Evolutionary conservation across 2,888 invertebrate genomes (phyloP).

Genomic region (Pediacus dermestoides): DNA sequence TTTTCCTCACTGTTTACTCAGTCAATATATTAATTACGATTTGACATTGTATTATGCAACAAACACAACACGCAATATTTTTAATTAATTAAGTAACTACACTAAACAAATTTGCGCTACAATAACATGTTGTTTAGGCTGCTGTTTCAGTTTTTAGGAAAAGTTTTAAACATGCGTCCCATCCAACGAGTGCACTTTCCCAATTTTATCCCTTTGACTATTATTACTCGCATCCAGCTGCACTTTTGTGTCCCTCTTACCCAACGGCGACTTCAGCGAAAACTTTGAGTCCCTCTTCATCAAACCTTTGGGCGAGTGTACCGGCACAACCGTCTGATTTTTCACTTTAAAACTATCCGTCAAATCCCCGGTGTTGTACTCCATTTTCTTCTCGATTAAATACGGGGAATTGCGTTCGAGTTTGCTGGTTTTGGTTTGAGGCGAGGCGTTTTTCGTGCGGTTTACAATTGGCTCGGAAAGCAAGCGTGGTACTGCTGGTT

Average conservation of each 20-base stretch:
- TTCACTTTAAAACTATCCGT: constrained; percentile 34
- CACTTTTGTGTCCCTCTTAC: constrained; percentile 41
- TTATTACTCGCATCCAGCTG: constrained; percentile 37
- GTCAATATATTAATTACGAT: too few relatives aligned
- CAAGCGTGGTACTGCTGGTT: constrained; percentile 40
- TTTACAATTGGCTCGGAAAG: constrained; percentile 46
- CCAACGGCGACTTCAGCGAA: constrained; percentile 42
- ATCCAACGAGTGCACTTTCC: constrained; percentile 3
- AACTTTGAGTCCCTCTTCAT: constrained; percentile 43
- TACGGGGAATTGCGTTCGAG: constrained; percentile 27
- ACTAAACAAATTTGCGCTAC: too few relatives aligned
- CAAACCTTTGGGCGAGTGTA: constrained; percentile 42
- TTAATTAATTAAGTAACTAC: too few relatives aligned
- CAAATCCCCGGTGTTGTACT: constrained; percentile 21
- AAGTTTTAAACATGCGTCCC: constrained; percentile 3
- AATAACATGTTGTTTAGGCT: too few relatives aligned
- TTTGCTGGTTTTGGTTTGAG: constrained; percentile 18
- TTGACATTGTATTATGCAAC: too few relatives aligned
- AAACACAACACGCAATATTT: too few relatives aligned
- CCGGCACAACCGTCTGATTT: constrained; percentile 35
- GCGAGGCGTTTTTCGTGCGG: constrained; percentile 7
- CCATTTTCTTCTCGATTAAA: constrained; percentile 24
- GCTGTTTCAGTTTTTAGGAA: too few relatives aligned
- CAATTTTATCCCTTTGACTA: not conserved
- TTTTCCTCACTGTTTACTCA: too few relatives aligned